Base-by-base conservation (phyloP, 1,140 invertebrate species). In the Drosophila kikkawai region DNA sequence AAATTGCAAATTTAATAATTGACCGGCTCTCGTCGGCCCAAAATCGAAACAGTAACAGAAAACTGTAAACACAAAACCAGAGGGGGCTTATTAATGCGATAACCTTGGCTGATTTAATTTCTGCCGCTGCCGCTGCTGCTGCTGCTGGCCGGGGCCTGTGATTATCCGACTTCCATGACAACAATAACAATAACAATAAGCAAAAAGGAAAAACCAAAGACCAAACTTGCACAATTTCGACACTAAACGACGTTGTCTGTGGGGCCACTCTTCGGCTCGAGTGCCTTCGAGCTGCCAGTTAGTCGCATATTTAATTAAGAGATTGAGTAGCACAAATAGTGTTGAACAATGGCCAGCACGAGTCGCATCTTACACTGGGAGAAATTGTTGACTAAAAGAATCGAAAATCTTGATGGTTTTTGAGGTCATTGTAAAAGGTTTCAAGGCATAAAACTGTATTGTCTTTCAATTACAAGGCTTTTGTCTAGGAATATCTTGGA, bases 1-100 rank as follows among this genome's bases (percentile, higher is more conserved):
- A 92, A 92, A 92, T 91, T 92, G 87, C 91, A 92, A 92, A 92
- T 92, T 92, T 92, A 91, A 92, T 92, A 92, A 92, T 91, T 92
- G 87, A 84, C 68, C 80, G 75, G 75, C 69, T 82, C 73, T 82
- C 73, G 67, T 66, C 63, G 45, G 56, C 70, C 39, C 34, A 74
- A 82, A 41, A 58, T 32, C 19, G 41, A 61, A 60, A 29, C 56
- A 73, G 67, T 34, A 59, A 73, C 50, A 59, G 53, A 56, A 56
- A 56, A 70, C 55, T 73, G 69, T 73, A 79, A 44, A 63, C 37
- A 48, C 44, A 75, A 85, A 75, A 82, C 68, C 82, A 78, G 15
- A 85, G 86, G 86, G 86, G 86, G 86, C 86, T 90, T 90, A 90
- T 90, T 90, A 90, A 90, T 90, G 86, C 82, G 85, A 91, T 90